Conservation (phyloP, 2,113 vertebrate genomes). For the Tragelaphus strepsiceros region DNA sequence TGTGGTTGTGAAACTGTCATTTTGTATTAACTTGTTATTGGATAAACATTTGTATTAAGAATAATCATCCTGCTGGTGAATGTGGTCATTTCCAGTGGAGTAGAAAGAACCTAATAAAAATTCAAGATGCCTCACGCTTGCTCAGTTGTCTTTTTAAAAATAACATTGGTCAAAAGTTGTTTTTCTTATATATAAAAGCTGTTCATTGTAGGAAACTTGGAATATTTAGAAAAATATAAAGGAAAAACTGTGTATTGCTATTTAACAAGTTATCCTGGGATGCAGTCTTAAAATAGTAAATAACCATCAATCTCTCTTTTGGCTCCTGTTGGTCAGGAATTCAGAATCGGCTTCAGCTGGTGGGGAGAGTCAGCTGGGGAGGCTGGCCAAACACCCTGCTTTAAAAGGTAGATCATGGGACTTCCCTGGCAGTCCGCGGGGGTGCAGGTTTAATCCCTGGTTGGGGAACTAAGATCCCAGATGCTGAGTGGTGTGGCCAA, state of each 20-base stretch:
- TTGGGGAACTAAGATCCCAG: not conserved
- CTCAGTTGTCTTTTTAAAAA: not conserved
- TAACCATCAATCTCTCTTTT: rapidly evolving
- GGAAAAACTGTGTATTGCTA: not conserved
- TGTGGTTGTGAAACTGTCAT: conserved; percentile 55
- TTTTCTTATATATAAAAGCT: not conserved
- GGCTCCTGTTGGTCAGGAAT: not conserved
- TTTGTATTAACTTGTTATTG: conserved; percentile 77
- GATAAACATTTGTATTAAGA: conserved; percentile 57
- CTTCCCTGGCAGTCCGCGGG: not conserved
- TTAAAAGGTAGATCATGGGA: not conserved
- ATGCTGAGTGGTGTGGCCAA: not conserved
- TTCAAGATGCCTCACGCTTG: conserved; percentile 67
- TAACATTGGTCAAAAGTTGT: not conserved
- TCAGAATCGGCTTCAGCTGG: not conserved
- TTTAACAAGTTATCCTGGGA: not conserved
- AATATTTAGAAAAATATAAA: not conserved
- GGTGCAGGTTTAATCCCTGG: not conserved
- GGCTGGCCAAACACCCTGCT: not conserved
- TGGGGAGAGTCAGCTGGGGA: too few species aligned
- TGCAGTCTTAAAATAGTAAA: not conserved
- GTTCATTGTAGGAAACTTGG: not conserved
- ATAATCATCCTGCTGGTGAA: conserved; percentile 44
- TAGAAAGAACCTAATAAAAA: conserved; percentile 66
- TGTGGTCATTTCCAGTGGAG: conserved; percentile 57